Percentiles rank a stretch among this genome's conserved stretches.
Conservation (phyloP, 2,888 invertebrate species). For the Caradrina kadenii region DNA sequence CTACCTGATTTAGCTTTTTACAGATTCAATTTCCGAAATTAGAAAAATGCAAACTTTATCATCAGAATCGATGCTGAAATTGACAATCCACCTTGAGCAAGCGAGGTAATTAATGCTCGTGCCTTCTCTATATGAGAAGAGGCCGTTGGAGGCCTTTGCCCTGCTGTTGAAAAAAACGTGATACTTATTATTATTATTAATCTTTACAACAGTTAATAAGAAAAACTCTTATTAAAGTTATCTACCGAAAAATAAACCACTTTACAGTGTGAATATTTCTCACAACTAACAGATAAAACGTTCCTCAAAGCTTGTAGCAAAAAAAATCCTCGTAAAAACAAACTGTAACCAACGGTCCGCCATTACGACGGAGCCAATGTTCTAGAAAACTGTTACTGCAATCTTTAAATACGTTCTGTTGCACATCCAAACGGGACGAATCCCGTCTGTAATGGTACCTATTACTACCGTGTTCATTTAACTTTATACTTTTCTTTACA, state of each 20-base stretch:
- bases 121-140: too few relatives aligned
- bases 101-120: too few relatives aligned
- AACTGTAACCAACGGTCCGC: slow-evolving; percentile 20
- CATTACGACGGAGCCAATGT: slow-evolving; percentile 34
- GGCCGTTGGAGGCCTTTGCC: too few relatives aligned
- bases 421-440: slow-evolving; percentile 22
- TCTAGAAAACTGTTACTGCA: slow-evolving; percentile 40
- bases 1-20: background rate
- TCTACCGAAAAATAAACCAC: too few relatives aligned
- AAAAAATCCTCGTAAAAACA: slow-evolving; percentile 29
- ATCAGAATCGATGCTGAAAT: too few relatives aligned
- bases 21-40: too few relatives aligned
- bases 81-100: too few relatives aligned
- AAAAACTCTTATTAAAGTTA: too few relatives aligned
- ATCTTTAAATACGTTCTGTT: slow-evolving; percentile 34
- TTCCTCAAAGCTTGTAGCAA: slow-evolving; percentile 18
- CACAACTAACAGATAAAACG: background rate
- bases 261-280: background rate
- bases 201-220: too few relatives aligned
- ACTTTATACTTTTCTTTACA: slow-evolving; percentile 19
- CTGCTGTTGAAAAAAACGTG: too few relatives aligned
- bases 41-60: too few relatives aligned
- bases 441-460: slow-evolving; percentile 17
- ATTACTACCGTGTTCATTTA: slow-evolving; percentile 18
- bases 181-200: too few relatives aligned